Conservation (phyloP, 92 coral and sea anemone species). For the Muricea muricata region DNA sequence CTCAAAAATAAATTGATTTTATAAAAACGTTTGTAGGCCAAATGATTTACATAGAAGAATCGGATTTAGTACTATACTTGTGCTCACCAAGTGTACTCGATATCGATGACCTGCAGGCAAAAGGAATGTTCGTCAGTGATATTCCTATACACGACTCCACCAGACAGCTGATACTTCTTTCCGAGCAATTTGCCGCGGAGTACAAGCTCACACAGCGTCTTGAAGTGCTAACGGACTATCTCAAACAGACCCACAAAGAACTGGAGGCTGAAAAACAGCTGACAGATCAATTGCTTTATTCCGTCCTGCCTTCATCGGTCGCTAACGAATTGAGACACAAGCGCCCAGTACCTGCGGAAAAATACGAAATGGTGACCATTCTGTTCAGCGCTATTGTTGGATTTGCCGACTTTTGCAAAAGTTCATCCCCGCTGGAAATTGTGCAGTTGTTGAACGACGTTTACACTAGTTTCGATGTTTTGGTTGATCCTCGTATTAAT, state of each 20-base stretch:
- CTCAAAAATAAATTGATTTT: constrained; percentile 9
- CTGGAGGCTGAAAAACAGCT: constrained; percentile 85
- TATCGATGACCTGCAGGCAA: constrained; percentile 75
- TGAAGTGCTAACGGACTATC: constrained; percentile 84
- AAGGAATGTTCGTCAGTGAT: constrained; percentile 86
- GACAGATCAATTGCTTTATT: constrained; percentile 83
- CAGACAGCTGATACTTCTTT: constrained; percentile 79
- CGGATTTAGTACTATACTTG: constrained; percentile 74
- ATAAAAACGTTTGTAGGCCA: constrained; percentile 75
- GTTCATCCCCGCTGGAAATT: constrained; percentile 80
- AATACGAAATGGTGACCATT: constrained; percentile 85
- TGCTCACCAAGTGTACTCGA: constrained; percentile 93
- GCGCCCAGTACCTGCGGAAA: constrained; percentile 85
- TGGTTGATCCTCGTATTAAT: constrained; percentile 80
- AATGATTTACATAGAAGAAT: constrained; percentile 80
- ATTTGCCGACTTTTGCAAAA: constrained; percentile 78
- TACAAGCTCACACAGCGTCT: constrained; percentile 79
- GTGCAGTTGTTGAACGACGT: constrained; percentile 82
- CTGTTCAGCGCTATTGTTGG: constrained; percentile 87
- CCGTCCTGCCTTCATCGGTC: constrained; percentile 86
- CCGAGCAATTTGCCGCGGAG: constrained; percentile 89
- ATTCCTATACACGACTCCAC: constrained; percentile 89
- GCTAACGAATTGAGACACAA: constrained; percentile 88
- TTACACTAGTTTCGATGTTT: constrained; percentile 81
- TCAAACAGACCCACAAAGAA: constrained; percentile 83